Conservation (phyloP, 2,113 vertebrate species). For the Lanius collurio region DNA sequence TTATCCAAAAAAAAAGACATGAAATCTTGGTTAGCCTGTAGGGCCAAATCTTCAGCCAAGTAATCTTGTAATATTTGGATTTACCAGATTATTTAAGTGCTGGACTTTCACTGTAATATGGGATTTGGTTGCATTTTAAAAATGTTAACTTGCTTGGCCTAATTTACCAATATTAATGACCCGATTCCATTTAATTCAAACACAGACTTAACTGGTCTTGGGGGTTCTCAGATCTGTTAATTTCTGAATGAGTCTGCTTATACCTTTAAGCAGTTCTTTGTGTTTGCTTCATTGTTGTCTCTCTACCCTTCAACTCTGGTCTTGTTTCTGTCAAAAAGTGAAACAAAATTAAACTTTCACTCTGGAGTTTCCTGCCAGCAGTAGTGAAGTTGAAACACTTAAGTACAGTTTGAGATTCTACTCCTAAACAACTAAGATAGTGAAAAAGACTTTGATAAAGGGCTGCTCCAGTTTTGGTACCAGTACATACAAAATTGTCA, state of each 20-base stretch:
- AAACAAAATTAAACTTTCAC: not conserved
- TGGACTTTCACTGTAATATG: not conserved
- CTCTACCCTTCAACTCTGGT: not conserved
- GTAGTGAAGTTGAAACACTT: not conserved
- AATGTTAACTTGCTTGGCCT: not conserved
- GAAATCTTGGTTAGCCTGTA: fast-evolving
- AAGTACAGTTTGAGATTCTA: not conserved
- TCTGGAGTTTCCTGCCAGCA: not conserved
- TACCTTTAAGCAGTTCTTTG: not conserved
- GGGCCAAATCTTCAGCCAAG: not conserved
- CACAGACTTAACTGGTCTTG: not conserved
- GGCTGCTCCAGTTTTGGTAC: not conserved
- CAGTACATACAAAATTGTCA: not conserved
- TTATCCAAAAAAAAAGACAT: not conserved
- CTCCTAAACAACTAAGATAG: not conserved
- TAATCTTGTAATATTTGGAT: not conserved
- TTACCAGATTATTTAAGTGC: not conserved
- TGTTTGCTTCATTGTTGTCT: not conserved
- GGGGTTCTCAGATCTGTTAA: not conserved
- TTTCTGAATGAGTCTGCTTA: not conserved
- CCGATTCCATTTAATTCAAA: fast-evolving
- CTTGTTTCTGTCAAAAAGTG: not conserved
- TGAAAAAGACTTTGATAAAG: not conserved
- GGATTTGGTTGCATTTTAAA: not conserved
- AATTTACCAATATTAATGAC: not conserved